Evolutionary conservation across 2,797 vertebrate genomes (phyloP), one percentile per base, ranked within the genome.

Genomic region (Hylomyscus alleni): DNA sequence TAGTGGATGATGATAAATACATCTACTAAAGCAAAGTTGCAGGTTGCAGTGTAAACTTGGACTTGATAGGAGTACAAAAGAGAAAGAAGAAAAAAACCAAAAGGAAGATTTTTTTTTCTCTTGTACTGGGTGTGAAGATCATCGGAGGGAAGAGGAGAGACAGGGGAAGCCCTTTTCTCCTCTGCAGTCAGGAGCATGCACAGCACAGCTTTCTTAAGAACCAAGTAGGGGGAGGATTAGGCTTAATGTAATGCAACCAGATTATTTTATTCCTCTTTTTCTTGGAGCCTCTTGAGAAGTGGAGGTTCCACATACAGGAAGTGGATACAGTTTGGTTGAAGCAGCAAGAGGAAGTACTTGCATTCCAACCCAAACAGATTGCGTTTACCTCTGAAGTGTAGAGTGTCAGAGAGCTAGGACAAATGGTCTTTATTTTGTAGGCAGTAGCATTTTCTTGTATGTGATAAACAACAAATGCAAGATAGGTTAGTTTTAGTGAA

Each of bases 281-380:
- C 82, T n/a, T 94, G 82, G 50, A 82, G 40, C 26, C 47, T 97
- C 82, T 94, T 93, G 73, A 76, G 78, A 90, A 78, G 60, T 88
- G 72, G 86, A 93, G 58, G 24, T 94, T 96, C 97, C 58, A 89
- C 54, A 91, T 85, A 87, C 67, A 93, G 94, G 89, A 97, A 96
- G 89, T 93, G 9, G 80, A n/a, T 54, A 87, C 90, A 94, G 95
- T 97, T 97, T 91, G 93, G 94, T 97, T 97, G 96, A 94, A 83
- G 73, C 90, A 89, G 83, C 94, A 94, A 95, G 86, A 96, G 96
- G 95, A 98, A 96, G 94, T 93, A 88, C 60, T 92, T 96, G 90
- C 47, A 82, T 95, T 97, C 94, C 29, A 97, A 85, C 75, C 77
- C 69, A 96, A 95, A 78, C 40, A 97, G 93, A 94, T 97, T 95